A percentile compares a stretch with the other conserved stretches of the same genome.
phyloP scores from a whole-genome alignment of 2,888 invertebrate genomes.

The Meloe dianella region DNA sequence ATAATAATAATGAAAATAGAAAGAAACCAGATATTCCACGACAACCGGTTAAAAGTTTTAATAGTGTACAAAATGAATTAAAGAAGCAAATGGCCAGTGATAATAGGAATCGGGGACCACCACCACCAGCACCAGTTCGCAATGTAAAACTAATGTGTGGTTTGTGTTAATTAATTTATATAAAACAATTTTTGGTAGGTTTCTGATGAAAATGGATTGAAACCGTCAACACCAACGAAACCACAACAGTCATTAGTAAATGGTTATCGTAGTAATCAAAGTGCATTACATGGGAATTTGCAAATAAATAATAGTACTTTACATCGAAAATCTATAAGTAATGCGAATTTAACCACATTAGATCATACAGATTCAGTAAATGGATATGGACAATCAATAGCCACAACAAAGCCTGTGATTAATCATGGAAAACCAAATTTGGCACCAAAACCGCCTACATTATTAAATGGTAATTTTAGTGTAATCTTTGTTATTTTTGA shows the following conservation, averaged over 20 bases:
- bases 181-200: constrained; percentile 6
- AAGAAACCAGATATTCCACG: constrained; percentile 31
- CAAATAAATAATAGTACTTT: constrained; percentile 50
- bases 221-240: constrained; percentile 18
- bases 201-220: constrained; percentile 23
- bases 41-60: constrained; percentile 47
- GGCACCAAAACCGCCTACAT: constrained; percentile 84
- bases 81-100: constrained; percentile 58
- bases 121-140: constrained; percentile 76
- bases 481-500: too few species aligned
- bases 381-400: constrained; percentile 33
- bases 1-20: constrained; percentile 23
- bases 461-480: constrained; percentile 59
- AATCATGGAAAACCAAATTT: constrained; percentile 80
- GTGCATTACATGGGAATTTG: constrained; percentile 25
- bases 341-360: constrained; percentile 51
- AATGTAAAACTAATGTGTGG: constrained; percentile 42
- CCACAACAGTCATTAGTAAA: constrained; percentile 18
- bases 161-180: neutral
- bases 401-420: constrained; percentile 55
- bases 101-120: constrained; percentile 72
- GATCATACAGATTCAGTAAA: constrained; percentile 44
- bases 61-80: constrained; percentile 54
- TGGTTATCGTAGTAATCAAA: constrained; percentile 25
- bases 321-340: constrained; percentile 57